Evolutionary conservation across 2,888 invertebrate species (phyloP), one percentile per base, ranked within the genome.

Genomic region (Melanotus villosus): DNA sequence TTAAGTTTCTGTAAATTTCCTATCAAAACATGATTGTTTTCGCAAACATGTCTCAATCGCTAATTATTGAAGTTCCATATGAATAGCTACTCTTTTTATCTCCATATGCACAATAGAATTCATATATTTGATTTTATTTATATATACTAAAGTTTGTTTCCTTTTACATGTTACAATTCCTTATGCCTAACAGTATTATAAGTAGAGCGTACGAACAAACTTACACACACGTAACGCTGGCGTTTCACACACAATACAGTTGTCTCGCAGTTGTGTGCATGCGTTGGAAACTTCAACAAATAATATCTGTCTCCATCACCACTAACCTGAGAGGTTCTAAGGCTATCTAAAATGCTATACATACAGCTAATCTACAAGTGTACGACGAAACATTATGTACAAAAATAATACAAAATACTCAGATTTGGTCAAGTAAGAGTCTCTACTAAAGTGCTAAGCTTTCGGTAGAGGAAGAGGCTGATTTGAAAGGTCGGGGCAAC

Each of bases 311-410:
- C 75, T 82, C 81, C 81, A 83, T 79, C 82, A 81, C 82, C 82
- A 84, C 82, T 84, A 83, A 83, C 82, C 83, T 83, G 82, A 81
- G 81, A 82, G 78, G 78, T 67, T 82, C 83, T 83, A 84, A 81
- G 79, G 83, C 85, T 85, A 84, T 83, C 81, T 83, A 85, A 84
- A 80, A 83, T 85, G 85, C 85, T 85, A 85, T 85, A 83, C 84
- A 85, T 85, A 85, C 83, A 84, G 81, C 85, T 85, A 85, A 77
- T 80, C 84, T 84, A 84, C 84, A 81, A 74, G 81, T 84, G 82
- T 80, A 82, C 80, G 83, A 81, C 79, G 81, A 82, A 83, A 81
- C 81, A 82, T 80, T 83, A 84, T 84, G 75, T 84, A 84, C 84
- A 84, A 82, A 77, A 82, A 84, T 81, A 81, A 83, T 82, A 82